Evolutionary conservation across 2,888 invertebrate genomes (phyloP), one percentile per base, ranked within the genome.

Genomic region (Lymantria dispar): DNA sequence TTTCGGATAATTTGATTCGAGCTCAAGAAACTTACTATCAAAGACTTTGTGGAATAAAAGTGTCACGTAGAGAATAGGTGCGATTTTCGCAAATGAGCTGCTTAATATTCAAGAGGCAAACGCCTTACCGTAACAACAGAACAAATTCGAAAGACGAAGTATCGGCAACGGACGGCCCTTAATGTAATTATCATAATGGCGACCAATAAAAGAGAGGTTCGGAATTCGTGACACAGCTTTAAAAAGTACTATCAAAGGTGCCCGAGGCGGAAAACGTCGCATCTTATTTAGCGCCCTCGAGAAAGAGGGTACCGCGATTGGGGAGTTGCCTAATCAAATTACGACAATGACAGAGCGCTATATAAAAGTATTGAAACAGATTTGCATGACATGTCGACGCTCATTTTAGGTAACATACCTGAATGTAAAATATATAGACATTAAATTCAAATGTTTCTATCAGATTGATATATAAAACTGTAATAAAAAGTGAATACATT

Each of bases 161-260:
- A 88, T 88, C 85, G 87, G 80, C 83, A 76, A 74, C 83, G 82
- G 78, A 76, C 85, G 77, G 77, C 75, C 86, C 85, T 84, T 88
- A 89, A 90, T 82, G 84, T 84, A 89, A 91, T 90, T 90, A 89
- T 87, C 87, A 88, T 89, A 90, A 91, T 90, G 86, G 83, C 83
- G 83, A 84, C 87, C 88, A 88, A 89, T 90, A 89, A 89, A 90
- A 87, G 87, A 81, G 85, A 86, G 83, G 83, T 87, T 83, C 83
- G 72, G 79, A 85, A 86, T 87, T 88, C 86, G 85, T 85, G 86
- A 87, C 86, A 77, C 80, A 83, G 88, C 85, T 88, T 87, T 87
- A 85, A 86, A 87, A 87, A 87, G 85, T 87, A 85, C 85, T 85
- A 87, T 87, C 86, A 87, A 87, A 88, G 85, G 83, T 88, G 86